Evolutionary conservation across 2,113 vertebrate species (phyloP).

Genomic region (Crotalus tigris): DNA sequence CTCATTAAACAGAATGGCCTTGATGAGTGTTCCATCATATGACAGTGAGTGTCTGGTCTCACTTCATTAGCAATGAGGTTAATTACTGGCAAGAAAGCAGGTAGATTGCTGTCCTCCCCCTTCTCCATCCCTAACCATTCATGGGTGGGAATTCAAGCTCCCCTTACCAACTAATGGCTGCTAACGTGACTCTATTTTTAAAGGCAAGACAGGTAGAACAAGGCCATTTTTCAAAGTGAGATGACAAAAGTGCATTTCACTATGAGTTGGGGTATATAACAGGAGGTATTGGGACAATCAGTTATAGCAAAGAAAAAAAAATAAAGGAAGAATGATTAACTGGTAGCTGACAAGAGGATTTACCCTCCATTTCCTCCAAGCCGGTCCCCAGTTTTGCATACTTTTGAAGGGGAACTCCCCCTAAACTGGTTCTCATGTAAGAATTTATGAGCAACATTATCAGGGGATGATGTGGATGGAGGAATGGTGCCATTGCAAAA

Average conservation of each 20-base stretch:
- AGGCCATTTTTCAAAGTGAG: slow-evolving; percentile 31
- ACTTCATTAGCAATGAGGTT: slow-evolving; percentile 66
- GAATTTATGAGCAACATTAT: neutral
- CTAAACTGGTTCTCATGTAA: neutral
- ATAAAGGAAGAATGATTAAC: neutral
- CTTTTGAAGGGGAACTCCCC: neutral
- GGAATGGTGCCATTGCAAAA: neutral
- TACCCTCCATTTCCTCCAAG: neutral
- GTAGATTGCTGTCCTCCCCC: slow-evolving; percentile 37
- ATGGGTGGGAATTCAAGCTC: slow-evolving; percentile 26
- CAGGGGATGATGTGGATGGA: neutral
- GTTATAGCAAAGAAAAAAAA: accelerated
- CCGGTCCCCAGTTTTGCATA: neutral
- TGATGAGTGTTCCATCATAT: slow-evolving; percentile 45
- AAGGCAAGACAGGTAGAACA: slow-evolving; percentile 46
- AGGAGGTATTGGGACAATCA: neutral
- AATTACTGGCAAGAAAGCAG: slow-evolving; percentile 59
- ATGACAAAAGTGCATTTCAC: accelerated
- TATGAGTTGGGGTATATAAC: neutral
- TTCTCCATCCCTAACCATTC: neutral
- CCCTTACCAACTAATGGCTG: slow-evolving; percentile 39
- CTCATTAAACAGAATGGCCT: slow-evolving; percentile 63
- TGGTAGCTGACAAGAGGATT: neutral
- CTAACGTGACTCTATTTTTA: slow-evolving; percentile 27
- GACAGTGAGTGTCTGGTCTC: slow-evolving; percentile 55